Conservation (phyloP, 2,113 vertebrate species). For the Osmerus eperlanus region DNA sequence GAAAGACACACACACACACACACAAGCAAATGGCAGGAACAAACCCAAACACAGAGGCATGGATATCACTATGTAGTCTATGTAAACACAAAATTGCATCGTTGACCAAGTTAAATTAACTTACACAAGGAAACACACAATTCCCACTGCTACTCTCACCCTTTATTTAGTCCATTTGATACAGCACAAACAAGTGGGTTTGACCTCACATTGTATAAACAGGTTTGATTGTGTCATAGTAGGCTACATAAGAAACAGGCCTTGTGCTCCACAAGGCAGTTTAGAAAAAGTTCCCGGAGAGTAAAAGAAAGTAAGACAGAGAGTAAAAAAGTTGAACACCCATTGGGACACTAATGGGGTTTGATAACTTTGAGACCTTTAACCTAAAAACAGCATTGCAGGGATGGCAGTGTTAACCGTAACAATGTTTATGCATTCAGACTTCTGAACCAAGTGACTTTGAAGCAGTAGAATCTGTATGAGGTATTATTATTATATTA, state of each 20-base stretch:
- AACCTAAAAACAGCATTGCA: no score
- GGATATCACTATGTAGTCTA: background rate
- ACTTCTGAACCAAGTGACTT: no score
- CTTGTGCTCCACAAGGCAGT: background rate
- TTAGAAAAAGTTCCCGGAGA: background rate
- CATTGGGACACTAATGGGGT: background rate
- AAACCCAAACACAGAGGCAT: background rate
- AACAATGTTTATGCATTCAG: no score
- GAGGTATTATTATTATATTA: no score
- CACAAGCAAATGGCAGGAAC: background rate
- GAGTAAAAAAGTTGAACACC: no score
- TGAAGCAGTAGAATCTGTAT: no score
- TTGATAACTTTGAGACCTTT: background rate
- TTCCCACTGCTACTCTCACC: background rate
- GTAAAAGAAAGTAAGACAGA: no score
- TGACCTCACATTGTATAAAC: background rate
- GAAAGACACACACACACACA: background rate
- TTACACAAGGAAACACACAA: background rate
- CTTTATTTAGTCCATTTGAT: background rate
- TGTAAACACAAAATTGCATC: background rate
- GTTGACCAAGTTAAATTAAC: background rate
- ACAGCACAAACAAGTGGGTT: background rate
- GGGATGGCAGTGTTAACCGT: no score
- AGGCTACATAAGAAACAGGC: background rate
- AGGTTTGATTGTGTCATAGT: background rate